A percentile compares a stretch with the other conserved stretches of the same genome.
These are phyloP conservation scores for Pterophyllum scalare DNA, from an alignment of 2,113 vertebrate species.

Conservation along the genomic window DNA sequence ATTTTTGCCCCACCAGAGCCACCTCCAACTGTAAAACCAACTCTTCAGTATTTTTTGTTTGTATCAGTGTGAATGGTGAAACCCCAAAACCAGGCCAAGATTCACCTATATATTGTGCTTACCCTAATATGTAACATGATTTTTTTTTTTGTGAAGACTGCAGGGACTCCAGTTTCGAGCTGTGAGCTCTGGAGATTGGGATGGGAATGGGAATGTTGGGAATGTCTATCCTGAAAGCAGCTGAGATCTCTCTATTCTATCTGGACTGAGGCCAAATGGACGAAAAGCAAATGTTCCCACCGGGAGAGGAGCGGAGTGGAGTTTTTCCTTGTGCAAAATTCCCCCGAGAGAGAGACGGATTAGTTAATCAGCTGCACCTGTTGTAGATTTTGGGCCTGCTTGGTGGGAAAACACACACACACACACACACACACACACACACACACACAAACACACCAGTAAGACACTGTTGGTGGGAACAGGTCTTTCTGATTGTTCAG, in stretches of 20 bases:
- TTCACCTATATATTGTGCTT: neutral
- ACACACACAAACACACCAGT: neutral
- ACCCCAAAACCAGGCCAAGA: neutral
- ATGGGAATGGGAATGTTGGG: conserved; percentile 21
- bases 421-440: neutral
- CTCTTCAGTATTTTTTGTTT: neutral
- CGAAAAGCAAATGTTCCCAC: conserved; percentile 64
- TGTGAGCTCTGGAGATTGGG: conserved; percentile 3
- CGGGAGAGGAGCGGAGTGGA: conserved; percentile 51
- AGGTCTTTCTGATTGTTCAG: conserved; percentile 49
- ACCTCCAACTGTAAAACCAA: too few species aligned
- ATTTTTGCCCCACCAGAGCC: too few species aligned
- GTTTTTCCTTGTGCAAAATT: conserved; percentile 65
- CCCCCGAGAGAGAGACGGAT: conserved; percentile 54
- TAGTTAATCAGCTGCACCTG: conserved; percentile 78
- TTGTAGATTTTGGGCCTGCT: conserved; percentile 51
- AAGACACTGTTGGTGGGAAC: conserved; percentile 56
- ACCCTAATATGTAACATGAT: accelerated
- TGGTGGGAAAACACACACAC: conserved; percentile 57
- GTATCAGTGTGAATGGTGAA: neutral
- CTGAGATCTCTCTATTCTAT: conserved; percentile 62
- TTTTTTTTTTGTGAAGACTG: neutral
- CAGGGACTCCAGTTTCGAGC: neutral
- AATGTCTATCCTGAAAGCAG: conserved; percentile 49
- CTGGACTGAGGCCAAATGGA: conserved; percentile 62